These are phyloP conservation scores for Sinodicranocentrus sp. DNA, from an alignment of 2,888 invertebrate genomes.

Conservation along the genomic window DNA sequence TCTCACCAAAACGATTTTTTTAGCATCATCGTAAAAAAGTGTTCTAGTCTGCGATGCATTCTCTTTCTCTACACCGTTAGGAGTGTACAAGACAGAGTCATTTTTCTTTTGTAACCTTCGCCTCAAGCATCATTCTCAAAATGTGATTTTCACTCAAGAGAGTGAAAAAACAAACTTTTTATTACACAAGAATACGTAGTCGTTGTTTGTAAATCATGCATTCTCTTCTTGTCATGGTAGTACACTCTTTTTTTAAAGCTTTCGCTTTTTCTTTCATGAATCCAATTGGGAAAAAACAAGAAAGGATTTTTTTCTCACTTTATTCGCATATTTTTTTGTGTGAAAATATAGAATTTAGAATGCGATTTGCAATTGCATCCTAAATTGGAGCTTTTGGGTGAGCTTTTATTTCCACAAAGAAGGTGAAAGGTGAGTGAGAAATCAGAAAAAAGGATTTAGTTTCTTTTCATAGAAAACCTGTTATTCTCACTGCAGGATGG, in stretches of 20 bases:
- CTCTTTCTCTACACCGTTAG: neutral
- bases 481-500: neutral
- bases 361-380: neutral
- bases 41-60: neutral
- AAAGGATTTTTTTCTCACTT: no score
- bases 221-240: neutral
- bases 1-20: no score
- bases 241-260: neutral
- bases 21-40: slow-evolving; percentile 1
- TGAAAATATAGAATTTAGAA: no score
- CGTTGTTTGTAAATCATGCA: no score
- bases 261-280: neutral
- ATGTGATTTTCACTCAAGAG: neutral
- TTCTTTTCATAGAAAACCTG: neutral
- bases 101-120: neutral
- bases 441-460: neutral
- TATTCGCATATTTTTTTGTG: no score
- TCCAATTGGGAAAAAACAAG: no score
- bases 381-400: neutral
- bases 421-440: neutral
- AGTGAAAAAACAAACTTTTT: neutral
- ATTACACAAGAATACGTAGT: neutral
- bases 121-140: neutral
- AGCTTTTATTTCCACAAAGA: neutral
- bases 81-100: neutral